Base-by-base conservation (phyloP, 2,888 invertebrate species). In the Pocota personata region DNA sequence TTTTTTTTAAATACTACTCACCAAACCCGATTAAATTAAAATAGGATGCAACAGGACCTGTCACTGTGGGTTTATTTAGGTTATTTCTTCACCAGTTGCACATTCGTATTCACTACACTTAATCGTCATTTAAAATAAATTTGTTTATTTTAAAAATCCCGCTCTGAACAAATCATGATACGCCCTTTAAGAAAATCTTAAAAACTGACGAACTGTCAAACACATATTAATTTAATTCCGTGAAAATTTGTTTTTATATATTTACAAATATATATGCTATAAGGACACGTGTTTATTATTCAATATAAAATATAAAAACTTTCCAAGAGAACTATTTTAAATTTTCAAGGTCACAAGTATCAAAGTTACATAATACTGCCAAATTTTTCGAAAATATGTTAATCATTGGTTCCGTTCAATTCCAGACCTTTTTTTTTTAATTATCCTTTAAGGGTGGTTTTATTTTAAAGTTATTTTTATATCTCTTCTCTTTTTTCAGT, bases 71-170 rank as follows among this genome's bases (percentile, higher is more conserved):
- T 27, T 37, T 43, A n/a, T 55, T 67, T 86, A 86, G 16, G 86
- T 86, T 40, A 86, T 43, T 43, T 86, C 86, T 67, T 86, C 86
- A 86, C 86, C 86, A 86, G 86, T 86, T 82, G 86, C 86, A 62
- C 86, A 86, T 67, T 86, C 82, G 82, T 82, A 86, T 40, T 76
- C 82, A 43, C 86, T 86, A 14, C 86, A 86, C 82, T 86, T 86
- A 66, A 86, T 86, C 71, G 86, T 86, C 86, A 86, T 86, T 86
- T 86, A 86, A 52, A 52, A 58, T 8, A 24, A 27, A 52, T 78
- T 66, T 76, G 0, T 57, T 57, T 12, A 14, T 48, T 35, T 24
- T 50, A 37, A 58, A 30, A 27, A 27, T 14, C 8, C 3, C 50
- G 14, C 21, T 24, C 8, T 3, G n/a, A 37, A 52, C 16, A 57